Evolutionary conservation across 2,888 invertebrate genomes (phyloP).

Genomic region (Prosopocoilus inquinatus): DNA sequence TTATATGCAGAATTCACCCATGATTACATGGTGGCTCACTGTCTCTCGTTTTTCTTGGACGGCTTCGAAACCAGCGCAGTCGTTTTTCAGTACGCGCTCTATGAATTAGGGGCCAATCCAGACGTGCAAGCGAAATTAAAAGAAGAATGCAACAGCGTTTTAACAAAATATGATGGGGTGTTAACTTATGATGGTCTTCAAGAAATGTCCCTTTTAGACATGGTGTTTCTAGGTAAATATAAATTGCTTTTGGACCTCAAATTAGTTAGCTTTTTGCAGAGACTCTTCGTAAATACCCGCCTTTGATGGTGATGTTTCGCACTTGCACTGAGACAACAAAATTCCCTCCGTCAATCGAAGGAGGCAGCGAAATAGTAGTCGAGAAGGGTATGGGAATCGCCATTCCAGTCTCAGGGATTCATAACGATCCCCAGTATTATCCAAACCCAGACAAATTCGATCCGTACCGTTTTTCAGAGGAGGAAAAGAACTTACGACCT

Average conservation of each 20-base stretch:
- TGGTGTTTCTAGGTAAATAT: conserved; percentile 49
- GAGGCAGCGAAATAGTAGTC: conserved; percentile 27
- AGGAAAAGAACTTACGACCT: conserved; percentile 30
- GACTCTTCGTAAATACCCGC: background rate
- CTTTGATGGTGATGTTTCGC: conserved; percentile 18
- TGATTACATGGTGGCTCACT: conserved; percentile 55
- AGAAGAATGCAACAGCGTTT: conserved; percentile 46
- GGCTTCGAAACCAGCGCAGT: conserved; percentile 57
- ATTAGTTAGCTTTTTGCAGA: background rate
- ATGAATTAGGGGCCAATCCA: conserved; percentile 51
- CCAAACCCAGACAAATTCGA: conserved; percentile 46
- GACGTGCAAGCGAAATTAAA: conserved; percentile 49
- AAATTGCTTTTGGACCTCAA: background rate
- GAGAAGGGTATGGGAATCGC: conserved; percentile 37
- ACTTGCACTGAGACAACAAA: conserved; percentile 32
- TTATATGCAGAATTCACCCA: conserved; percentile 37
- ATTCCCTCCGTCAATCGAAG: conserved; percentile 24
- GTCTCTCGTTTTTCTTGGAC: conserved; percentile 55
- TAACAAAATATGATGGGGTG: conserved; percentile 43
- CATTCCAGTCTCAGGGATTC: conserved; percentile 41
- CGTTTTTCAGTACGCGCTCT: conserved; percentile 51
- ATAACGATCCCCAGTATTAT: conserved; percentile 44
- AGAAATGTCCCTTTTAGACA: conserved; percentile 53
- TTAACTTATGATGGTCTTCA: conserved; percentile 52
- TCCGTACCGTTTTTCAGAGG: conserved; percentile 45